phyloP scores from a whole-genome alignment of 23 tunicate species.

The Pegea sp. region DNA sequence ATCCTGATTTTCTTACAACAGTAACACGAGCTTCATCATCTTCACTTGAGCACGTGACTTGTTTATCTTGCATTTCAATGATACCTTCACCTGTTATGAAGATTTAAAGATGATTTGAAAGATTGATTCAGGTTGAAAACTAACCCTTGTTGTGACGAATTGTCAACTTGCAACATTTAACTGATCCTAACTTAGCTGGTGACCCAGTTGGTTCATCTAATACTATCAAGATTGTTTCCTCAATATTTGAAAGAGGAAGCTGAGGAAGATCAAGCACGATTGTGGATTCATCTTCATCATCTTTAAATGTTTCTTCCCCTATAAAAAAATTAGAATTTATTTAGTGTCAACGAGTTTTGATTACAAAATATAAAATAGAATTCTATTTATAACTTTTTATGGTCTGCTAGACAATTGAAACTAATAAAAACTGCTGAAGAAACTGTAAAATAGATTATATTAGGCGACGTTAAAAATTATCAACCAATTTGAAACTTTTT shows the following conservation, averaged over 20 bases:
- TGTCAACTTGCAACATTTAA: conserved; percentile 18
- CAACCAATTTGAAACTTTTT: too few relatives aligned
- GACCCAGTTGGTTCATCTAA: conserved; percentile 80
- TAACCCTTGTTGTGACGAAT: conserved; percentile 69
- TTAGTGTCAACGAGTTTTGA: neutral
- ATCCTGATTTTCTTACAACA: conserved; percentile 46
- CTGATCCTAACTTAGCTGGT: conserved; percentile 34
- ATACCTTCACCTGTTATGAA: conserved; percentile 84
- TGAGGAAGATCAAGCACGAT: conserved; percentile 52
- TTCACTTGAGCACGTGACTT: conserved; percentile 55
- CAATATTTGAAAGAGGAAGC: conserved; percentile 31
- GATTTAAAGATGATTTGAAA: too few relatives aligned
- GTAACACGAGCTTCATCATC: conserved; percentile 60
- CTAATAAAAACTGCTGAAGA: too few relatives aligned
- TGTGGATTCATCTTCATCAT: conserved; percentile 42
- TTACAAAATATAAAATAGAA: neutral
- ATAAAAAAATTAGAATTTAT: neutral
- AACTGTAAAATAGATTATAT: too few relatives aligned
- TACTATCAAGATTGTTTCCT: conserved; percentile 34
- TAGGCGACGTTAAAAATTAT: too few relatives aligned
- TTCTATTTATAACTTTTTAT: neutral
- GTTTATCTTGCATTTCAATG: conserved; percentile 48
- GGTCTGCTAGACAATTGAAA: neutral
- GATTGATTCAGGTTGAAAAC: too few relatives aligned
- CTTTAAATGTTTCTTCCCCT: conserved; percentile 61